Percentiles rank a stretch among this genome's conserved stretches.
Evolutionary conservation across 2,888 invertebrate genomes (phyloP).

Genomic region (Acronicta aceris): DNA sequence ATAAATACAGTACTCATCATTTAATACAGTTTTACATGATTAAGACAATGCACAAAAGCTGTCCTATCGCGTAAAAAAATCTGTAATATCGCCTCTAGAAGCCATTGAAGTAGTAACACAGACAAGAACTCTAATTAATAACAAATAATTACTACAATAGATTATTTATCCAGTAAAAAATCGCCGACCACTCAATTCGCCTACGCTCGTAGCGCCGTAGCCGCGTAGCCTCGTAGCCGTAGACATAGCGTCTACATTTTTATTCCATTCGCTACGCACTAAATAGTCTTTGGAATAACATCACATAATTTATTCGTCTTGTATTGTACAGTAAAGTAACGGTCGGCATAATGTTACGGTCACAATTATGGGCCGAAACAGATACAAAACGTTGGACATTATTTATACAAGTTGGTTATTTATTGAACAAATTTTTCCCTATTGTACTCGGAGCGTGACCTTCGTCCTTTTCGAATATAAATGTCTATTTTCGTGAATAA

Average conservation of each 20-base stretch:
- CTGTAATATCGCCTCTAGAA: too few species aligned
- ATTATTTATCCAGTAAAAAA: constrained; percentile 31
- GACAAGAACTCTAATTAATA: constrained; percentile 34
- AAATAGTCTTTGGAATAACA: constrained; percentile 43
- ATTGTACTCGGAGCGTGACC: constrained; percentile 39
- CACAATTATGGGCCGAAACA: constrained; percentile 59
- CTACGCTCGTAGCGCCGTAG: constrained; percentile 46
- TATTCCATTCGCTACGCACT: constrained; percentile 50
- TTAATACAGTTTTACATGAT: too few species aligned
- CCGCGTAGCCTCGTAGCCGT: constrained; percentile 36
- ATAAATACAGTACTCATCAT: too few species aligned
- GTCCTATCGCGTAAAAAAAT: too few species aligned
- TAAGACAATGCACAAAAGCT: too few species aligned
- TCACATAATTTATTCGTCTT: constrained; percentile 47
- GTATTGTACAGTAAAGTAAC: constrained; percentile 54
- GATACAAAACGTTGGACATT: constrained; percentile 65
- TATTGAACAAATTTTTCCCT: constrained; percentile 58
- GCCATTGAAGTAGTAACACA: constrained; percentile 2
- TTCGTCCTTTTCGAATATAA: constrained; percentile 41
- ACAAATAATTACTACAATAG: constrained; percentile 40
- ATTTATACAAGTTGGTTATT: constrained; percentile 64
- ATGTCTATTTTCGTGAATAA: constrained; percentile 39
- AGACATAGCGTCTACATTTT: constrained; percentile 48
- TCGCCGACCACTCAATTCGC: constrained; percentile 3
- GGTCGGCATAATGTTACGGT: constrained; percentile 48